phyloP scores from a whole-genome alignment of 2,888 invertebrate genomes.

The Ectropis crepuscularia region DNA sequence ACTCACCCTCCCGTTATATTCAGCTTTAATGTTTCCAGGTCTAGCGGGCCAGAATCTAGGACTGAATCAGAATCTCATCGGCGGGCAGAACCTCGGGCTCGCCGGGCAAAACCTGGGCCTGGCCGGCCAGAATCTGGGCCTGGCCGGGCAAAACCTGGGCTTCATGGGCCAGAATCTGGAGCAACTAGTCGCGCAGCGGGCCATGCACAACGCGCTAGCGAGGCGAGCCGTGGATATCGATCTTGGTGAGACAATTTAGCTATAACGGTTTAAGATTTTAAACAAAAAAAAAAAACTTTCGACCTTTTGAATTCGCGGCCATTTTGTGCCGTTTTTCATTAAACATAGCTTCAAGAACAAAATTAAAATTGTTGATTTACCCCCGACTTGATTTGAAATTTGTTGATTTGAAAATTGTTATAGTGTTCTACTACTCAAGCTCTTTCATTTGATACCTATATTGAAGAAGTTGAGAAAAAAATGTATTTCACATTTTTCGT shows the following conservation, averaged over 20 bases:
- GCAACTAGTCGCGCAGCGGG: conserved; percentile 69
- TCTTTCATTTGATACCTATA: no score
- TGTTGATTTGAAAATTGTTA: no score
- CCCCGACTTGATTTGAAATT: no score
- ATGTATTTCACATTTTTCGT: no score
- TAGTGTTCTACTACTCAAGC: no score
- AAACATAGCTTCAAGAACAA: no score
- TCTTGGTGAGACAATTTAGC: conserved; percentile 28
- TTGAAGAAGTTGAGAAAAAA: no score
- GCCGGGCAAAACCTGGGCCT: conserved; percentile 59
- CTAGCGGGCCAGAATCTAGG: conserved; percentile 66
- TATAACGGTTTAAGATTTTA: neutral
- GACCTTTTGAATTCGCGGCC: no score
- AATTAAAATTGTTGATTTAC: no score
- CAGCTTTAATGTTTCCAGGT: conserved; percentile 50
- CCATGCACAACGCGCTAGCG: conserved; percentile 76
- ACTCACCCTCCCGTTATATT: conserved; percentile 16
- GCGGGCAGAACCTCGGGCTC: conserved; percentile 55
- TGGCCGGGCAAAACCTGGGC: conserved; percentile 58
- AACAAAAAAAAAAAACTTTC: no score
- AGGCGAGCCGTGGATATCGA: conserved; percentile 72
- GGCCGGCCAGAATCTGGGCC: conserved; percentile 54
- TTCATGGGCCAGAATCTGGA: conserved; percentile 70
- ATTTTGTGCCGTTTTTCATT: no score
- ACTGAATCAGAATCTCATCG: conserved; percentile 62